Percentiles rank a stretch among this genome's conserved stretches.
Conservation (phyloP, 1,140 invertebrate genomes). For the Drosophila ambigua region DNA sequence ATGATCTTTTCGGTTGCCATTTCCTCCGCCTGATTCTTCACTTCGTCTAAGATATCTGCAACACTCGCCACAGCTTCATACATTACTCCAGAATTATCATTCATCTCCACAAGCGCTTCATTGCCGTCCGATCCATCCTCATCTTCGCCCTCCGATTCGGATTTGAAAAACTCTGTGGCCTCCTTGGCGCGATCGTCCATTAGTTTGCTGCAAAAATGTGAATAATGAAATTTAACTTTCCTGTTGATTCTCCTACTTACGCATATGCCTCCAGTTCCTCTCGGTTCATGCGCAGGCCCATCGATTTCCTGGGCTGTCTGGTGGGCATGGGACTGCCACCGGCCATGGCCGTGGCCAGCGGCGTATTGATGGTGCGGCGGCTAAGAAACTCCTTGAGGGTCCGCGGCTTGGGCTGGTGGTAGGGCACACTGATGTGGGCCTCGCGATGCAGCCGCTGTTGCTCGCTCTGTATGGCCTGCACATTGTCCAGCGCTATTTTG, state of each 20-base stretch:
- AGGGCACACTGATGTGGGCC: conserved; percentile 87
- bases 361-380: conserved; percentile 71
- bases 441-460: conserved; percentile 88
- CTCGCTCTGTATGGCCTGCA: conserved; percentile 84
- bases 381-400: conserved; percentile 88
- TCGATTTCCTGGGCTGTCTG: conserved; percentile 55
- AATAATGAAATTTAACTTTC: background rate
- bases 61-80: background rate
- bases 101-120: conserved; percentile 13
- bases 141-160: conserved; percentile 83
- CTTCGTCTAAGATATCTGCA: background rate
- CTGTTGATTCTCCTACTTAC: conserved; percentile 68
- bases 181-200: conserved; percentile 85
- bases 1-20: background rate
- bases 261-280: conserved; percentile 84
- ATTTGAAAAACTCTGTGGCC: conserved; percentile 85
- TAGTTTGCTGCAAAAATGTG: conserved; percentile 76
- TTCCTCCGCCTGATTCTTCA: background rate
- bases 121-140: background rate
- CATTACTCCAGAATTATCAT: conserved; percentile 37
- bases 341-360: conserved; percentile 66
- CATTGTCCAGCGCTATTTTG: conserved; percentile 83
- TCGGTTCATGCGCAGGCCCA: conserved; percentile 84
- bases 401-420: conserved; percentile 89
- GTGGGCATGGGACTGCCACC: conserved; percentile 72